These are phyloP conservation scores for Thereuonema tuberculata DNA, from an alignment of 1,140 invertebrate species.

Conservation along the genomic window DNA sequence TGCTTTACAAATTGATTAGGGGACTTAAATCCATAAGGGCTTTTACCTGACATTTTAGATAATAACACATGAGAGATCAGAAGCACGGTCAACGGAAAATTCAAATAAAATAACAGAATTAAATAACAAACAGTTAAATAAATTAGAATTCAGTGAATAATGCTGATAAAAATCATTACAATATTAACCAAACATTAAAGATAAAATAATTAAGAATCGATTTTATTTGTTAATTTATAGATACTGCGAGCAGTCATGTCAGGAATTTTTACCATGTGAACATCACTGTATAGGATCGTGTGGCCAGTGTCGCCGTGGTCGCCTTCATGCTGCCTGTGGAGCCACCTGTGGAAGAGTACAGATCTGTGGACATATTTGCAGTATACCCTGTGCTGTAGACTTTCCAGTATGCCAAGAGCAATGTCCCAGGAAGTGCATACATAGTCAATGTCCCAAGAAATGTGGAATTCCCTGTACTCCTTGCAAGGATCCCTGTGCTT, in stretches of 20 bases:
- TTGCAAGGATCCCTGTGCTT: constrained; percentile 34
- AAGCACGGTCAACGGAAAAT: too few relatives aligned
- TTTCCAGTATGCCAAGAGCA: constrained; percentile 45
- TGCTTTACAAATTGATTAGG: too few relatives aligned
- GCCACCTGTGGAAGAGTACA: constrained; percentile 41
- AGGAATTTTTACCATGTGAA: constrained; percentile 35
- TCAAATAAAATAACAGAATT: too few relatives aligned
- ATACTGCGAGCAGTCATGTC: constrained; percentile 36
- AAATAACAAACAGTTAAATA: too few relatives aligned
- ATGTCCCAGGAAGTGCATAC: constrained; percentile 42
- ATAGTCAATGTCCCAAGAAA: constrained; percentile 35
- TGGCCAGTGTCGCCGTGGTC: constrained; percentile 41
- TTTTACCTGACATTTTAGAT: too few relatives aligned
- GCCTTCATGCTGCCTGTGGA: constrained; percentile 44
- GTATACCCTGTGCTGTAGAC: constrained; percentile 39
- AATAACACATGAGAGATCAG: too few relatives aligned
- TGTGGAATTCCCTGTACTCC: constrained; percentile 45
- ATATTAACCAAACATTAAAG: too few relatives aligned
- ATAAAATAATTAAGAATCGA: too few relatives aligned
- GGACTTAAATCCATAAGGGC: too few relatives aligned
- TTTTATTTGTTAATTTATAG: too few relatives aligned
- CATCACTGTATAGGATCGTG: constrained; percentile 45
- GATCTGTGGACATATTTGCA: constrained; percentile 51
- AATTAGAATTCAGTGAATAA: too few relatives aligned
- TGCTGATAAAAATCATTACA: too few relatives aligned